Percentiles rank a stretch among this genome's conserved stretches.
Evolutionary conservation across 1,140 invertebrate species (phyloP).

Genomic region (Archegozetes longisetosus): DNA sequence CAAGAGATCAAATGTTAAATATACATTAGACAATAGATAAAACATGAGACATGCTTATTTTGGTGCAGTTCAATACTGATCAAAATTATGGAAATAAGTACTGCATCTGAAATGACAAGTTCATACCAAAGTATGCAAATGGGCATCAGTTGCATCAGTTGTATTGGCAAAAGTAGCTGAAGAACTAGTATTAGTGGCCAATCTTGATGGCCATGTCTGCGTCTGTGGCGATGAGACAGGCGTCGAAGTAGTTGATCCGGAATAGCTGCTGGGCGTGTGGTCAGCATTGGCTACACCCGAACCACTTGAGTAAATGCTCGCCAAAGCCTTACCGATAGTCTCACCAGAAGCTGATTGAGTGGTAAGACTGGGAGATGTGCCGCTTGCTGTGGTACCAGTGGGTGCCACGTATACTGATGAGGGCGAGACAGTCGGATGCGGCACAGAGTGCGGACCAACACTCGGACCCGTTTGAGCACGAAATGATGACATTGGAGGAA

Average conservation of each 20-base stretch:
- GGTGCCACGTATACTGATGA: slow-evolving; percentile 9
- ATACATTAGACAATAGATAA: background rate
- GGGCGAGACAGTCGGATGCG: slow-evolving; percentile 12
- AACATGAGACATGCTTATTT: too few relatives aligned
- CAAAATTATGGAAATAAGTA: too few relatives aligned
- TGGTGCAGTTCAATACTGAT: too few relatives aligned
- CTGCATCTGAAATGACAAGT: background rate
- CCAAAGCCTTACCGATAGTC: slow-evolving; percentile 57
- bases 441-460: slow-evolving; percentile 24
- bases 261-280: slow-evolving; percentile 2
- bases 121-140: background rate
- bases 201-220: background rate
- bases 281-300: background rate
- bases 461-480: slow-evolving; percentile 34
- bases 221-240: slow-evolving; percentile 4
- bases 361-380: slow-evolving; percentile 35
- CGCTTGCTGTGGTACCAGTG: slow-evolving; percentile 21
- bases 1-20: slow-evolving; percentile 7
- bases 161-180: background rate
- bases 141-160: background rate
- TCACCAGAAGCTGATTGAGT: slow-evolving; percentile 39
- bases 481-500: slow-evolving; percentile 88
- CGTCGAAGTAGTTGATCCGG: background rate
- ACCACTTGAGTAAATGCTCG: slow-evolving; percentile 22
- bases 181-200: background rate